These are phyloP conservation scores for Cepaea hortensis DNA, from an alignment of 2,888 invertebrate genomes.

Conservation along the genomic window DNA sequence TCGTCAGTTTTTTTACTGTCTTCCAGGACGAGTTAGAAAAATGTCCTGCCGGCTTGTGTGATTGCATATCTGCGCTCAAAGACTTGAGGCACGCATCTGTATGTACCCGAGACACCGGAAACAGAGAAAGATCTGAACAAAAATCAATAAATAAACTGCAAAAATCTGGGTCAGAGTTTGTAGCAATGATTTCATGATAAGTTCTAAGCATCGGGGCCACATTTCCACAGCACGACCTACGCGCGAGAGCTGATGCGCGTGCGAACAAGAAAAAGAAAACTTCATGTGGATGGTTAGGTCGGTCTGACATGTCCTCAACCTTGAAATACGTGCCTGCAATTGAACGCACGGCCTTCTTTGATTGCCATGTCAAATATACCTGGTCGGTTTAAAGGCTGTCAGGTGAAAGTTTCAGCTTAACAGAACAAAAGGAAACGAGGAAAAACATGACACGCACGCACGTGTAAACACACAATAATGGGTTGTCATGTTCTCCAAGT, in stretches of 20 bases:
- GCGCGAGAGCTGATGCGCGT: background rate
- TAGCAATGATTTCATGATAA: background rate
- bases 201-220: background rate
- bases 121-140: background rate
- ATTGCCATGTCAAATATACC: background rate
- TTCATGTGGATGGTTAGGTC: background rate
- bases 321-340: slow-evolving; percentile 11
- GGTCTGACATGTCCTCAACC: slow-evolving; percentile 14
- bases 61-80: too few species aligned
- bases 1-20: too few species aligned
- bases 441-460: background rate
- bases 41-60: too few species aligned
- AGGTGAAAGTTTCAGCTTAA: background rate
- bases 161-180: slow-evolving; percentile 21
- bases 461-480: background rate
- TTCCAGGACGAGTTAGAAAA: too few species aligned
- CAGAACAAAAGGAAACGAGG: background rate
- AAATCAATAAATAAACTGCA: slow-evolving; percentile 4
- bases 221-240: background rate
- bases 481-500: too few species aligned
- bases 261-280: background rate
- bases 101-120: background rate
- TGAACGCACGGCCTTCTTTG: background rate
- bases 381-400: background rate
- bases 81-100: background rate